A percentile compares a stretch with the other conserved stretches of the same genome.
Conservation (phyloP, 2,113 vertebrate species). For the Leucosticte australis region DNA sequence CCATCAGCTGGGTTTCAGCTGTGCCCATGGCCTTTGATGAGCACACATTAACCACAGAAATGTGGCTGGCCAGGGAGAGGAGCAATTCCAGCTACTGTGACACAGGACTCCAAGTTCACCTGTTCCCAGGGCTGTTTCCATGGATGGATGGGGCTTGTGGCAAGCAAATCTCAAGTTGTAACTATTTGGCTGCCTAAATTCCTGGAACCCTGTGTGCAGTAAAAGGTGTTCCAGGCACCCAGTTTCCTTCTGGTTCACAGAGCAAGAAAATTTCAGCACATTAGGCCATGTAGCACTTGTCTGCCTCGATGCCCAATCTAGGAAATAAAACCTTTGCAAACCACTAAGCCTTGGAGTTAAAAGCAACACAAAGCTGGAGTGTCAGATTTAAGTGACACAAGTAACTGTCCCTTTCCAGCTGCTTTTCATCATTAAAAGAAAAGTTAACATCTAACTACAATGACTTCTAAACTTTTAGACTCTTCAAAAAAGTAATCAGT, state of each 20-base stretch:
- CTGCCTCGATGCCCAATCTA: background rate
- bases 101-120: background rate
- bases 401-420: background rate
- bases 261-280: background rate
- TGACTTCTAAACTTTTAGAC: background rate
- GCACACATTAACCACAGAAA: conserved; percentile 16
- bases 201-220: background rate
- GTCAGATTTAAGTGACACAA: background rate
- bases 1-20: background rate
- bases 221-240: background rate
- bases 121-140: background rate
- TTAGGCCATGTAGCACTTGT: background rate
- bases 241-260: background rate
- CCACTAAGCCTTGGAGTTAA: background rate
- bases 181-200: background rate
- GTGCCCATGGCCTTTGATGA: background rate
- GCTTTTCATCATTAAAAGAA: background rate
- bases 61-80: background rate
- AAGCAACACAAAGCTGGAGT: background rate
- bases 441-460: background rate
- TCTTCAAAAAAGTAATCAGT: background rate
- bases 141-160: background rate
- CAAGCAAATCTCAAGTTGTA: background rate
- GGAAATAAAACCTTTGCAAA: background rate
- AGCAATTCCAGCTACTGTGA: background rate